phyloP scores from a whole-genome alignment of 2,888 invertebrate genomes.

The Acleris literana region DNA sequence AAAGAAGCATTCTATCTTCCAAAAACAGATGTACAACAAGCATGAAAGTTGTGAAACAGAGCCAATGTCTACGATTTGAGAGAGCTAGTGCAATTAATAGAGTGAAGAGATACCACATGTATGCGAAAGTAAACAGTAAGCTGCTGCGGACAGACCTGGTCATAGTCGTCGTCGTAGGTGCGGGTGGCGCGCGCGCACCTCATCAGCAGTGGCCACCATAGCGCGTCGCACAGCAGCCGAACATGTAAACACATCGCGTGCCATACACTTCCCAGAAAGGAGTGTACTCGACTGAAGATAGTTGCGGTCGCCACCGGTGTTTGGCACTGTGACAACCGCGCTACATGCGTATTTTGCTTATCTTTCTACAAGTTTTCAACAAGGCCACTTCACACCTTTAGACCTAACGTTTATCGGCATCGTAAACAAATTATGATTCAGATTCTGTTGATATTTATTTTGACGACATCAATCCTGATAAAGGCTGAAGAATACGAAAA shows the following conservation, averaged over 20 bases:
- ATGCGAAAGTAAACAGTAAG: constrained; percentile 65
- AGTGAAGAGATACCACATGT: constrained; percentile 69
- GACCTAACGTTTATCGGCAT: constrained; percentile 35
- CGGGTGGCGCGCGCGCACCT: constrained; percentile 73
- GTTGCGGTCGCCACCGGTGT: constrained; percentile 69
- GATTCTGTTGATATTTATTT: constrained; percentile 1
- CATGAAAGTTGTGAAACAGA: constrained; percentile 40
- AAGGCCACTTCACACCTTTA: constrained; percentile 51
- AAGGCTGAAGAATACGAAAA: constrained; percentile 1
- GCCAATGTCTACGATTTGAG: constrained; percentile 45
- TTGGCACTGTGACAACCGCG: constrained; percentile 78
- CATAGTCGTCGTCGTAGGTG: constrained; percentile 78
- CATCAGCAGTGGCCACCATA: constrained; percentile 79
- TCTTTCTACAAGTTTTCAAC: constrained; percentile 60
- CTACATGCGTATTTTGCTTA: constrained; percentile 61
- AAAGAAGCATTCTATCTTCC: constrained; percentile 2
- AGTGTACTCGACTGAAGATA: constrained; percentile 79
- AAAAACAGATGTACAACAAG: constrained; percentile 24
- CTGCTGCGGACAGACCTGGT: constrained; percentile 76
- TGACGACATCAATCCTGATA: constrained; percentile 2
- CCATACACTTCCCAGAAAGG: constrained; percentile 81
- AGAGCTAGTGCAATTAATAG: constrained; percentile 59
- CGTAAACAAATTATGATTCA: constrained; percentile 30
- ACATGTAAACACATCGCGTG: constrained; percentile 81
- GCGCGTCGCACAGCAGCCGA: constrained; percentile 79